These are phyloP conservation scores for Candoia aspera DNA, from an alignment of 2,113 vertebrate genomes.

Conservation along the genomic window DNA sequence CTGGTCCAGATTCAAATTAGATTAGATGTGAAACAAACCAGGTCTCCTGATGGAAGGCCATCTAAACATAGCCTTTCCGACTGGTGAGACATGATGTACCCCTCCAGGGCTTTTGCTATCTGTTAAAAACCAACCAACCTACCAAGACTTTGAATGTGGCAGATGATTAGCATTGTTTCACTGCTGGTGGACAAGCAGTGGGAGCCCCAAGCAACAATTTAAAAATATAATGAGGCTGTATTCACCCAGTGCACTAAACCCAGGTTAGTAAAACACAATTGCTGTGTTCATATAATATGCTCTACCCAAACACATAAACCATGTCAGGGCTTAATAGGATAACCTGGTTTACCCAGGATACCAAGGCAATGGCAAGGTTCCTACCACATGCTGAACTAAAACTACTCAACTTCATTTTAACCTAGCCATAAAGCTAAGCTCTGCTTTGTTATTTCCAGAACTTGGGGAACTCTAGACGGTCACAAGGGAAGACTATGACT, in stretches of 20 bases:
- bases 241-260: neutral
- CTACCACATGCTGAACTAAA: neutral
- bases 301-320: neutral
- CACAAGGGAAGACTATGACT: neutral
- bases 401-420: neutral
- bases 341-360: neutral
- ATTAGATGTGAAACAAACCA: conserved; percentile 72
- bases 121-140: conserved; percentile 29
- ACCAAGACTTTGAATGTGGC: neutral
- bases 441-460: conserved; percentile 9
- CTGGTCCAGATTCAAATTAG: conserved; percentile 73
- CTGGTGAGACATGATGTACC: conserved; percentile 56
- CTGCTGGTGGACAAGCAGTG: conserved; percentile 4
- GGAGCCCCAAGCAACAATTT: neutral
- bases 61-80: conserved; percentile 67
- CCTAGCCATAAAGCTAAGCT: neutral
- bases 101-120: conserved; percentile 37
- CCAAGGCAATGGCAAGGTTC: neutral
- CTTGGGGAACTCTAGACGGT: neutral
- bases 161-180: conserved; percentile 22
- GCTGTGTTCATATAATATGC: neutral
- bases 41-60: conserved; percentile 63
- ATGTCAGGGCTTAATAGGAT: neutral
- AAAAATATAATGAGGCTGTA: neutral
- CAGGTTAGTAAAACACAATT: neutral